Evolutionary conservation across 2,888 invertebrate species (phyloP).

Genomic region (Chelonus formosanus): DNA sequence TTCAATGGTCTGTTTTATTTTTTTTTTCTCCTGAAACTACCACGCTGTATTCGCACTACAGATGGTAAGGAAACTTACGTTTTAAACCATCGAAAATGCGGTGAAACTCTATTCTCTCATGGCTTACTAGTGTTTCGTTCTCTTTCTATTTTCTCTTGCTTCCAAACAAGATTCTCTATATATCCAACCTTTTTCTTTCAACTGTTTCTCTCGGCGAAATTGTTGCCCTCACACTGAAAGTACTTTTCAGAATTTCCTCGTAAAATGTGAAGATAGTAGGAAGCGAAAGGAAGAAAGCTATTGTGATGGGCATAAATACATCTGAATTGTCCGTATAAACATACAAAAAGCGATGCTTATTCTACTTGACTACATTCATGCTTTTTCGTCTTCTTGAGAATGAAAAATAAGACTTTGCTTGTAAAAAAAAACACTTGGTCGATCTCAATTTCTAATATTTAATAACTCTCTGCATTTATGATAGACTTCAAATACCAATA

Average conservation of each 20-base stretch:
- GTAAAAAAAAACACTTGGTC: too few species aligned
- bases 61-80: slow-evolving; percentile 5
- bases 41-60: neutral
- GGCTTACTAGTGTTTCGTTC: slow-evolving; percentile 13
- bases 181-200: slow-evolving; percentile 15
- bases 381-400: neutral
- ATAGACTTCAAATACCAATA: too few species aligned
- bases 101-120: slow-evolving; percentile 2
- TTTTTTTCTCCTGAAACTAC: slow-evolving; percentile 11
- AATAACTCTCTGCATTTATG: too few species aligned
- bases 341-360: slow-evolving; percentile 3
- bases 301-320: neutral
- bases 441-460: too few species aligned
- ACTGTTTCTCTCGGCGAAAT: slow-evolving; percentile 33
- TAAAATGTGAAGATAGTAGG: slow-evolving; percentile 31
- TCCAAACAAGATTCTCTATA: neutral
- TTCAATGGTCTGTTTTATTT: slow-evolving; percentile 44
- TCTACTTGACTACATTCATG: neutral
- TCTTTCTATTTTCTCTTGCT: neutral
- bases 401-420: too few species aligned
- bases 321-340: neutral
- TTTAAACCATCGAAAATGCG: slow-evolving; percentile 8
- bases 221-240: slow-evolving; percentile 33
- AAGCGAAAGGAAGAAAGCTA: slow-evolving; percentile 10
- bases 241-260: slow-evolving; percentile 39